Conservation (phyloP, 1,140 invertebrate species). For the Physella acuta region DNA sequence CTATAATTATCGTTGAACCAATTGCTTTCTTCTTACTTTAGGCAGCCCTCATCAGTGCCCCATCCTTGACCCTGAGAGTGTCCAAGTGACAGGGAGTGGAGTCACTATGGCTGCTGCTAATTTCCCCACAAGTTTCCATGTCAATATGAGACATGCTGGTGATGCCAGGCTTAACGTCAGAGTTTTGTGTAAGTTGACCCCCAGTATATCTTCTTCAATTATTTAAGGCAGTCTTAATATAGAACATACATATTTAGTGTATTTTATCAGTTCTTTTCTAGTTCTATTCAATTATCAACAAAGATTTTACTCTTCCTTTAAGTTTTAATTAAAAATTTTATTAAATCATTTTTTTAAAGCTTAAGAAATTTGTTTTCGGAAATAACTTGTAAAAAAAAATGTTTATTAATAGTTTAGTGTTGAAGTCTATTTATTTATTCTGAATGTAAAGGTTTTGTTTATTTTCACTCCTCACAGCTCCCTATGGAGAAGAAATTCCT, state of each 20-base stretch:
- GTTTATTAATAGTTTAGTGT: not conserved
- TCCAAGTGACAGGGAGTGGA: constrained; percentile 50
- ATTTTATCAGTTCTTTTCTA: no score
- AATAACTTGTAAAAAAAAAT: constrained; percentile 7
- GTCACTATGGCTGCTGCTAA: constrained; percentile 69
- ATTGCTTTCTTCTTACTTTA: constrained; percentile 15
- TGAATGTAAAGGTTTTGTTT: not conserved
- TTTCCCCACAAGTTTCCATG: constrained; percentile 65
- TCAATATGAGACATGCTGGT: constrained; percentile 65
- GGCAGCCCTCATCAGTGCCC: constrained; percentile 44
- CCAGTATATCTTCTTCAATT: no score
- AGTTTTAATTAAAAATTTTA: no score
- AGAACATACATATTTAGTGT: no score
- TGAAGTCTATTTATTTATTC: not conserved
- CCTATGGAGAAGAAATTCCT: constrained; percentile 34
- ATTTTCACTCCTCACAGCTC: constrained; percentile 28
- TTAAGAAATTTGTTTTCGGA: no score
- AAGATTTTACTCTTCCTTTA: no score
- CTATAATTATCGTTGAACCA: no score
- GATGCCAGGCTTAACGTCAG: constrained; percentile 58
- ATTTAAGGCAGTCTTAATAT: no score
- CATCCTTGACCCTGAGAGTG: constrained; percentile 39
- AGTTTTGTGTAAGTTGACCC: constrained; percentile 60
- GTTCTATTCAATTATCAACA: no score
- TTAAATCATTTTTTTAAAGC: no score